Base-by-base conservation (phyloP, 2,113 vertebrate genomes). In the Poeciliopsis occidentalis region DNA sequence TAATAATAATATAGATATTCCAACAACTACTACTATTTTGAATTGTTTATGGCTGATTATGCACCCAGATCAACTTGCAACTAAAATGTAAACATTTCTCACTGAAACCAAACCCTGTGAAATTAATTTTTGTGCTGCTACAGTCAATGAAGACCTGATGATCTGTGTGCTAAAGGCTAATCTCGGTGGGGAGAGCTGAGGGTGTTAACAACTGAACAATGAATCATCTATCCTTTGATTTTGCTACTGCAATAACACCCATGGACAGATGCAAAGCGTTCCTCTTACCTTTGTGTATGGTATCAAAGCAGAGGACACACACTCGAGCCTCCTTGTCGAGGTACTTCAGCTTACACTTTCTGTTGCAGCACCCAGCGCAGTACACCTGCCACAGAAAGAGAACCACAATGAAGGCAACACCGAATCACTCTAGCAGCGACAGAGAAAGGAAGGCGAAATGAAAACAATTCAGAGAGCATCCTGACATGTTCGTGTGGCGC, bases 271-370 rank as follows among this genome's bases (percentile, higher is more conserved):
- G 26, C 51, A 17, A 69, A 75, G 51, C 12, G 0, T n/a, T 31
- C 22, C 3, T 5, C 94, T 96, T 95, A 99, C 98, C 96, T 96
- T 91, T 96, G 89, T 94, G 95, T 85, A 99, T 97, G 65, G 91
- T 86, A 29, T 95, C 93, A 32, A 95, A 97, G 93, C 98, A 99
- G 88, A 94, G 61, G 83, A 95, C 90, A 80, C 98, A 99, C 54
- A 99, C 97, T 76, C 97, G 96, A 74, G 97, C 97, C 92, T 99
- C 98, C 83, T 98, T 99, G 60, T 98, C 97, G 93, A 98, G 81
- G 85, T 98, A 99, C 8, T 96, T 96, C 4, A 99, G 94, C 83
- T 96, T 96, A 91, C 95, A 97, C 87, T 95, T 98, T 69, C 94
- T 94, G 91, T 94, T 98, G 93, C 98, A 99, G 94, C 97, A 99